Base-by-base conservation (phyloP, 53 echinoderm and acorn worm species). In the Patiria pectinifera region DNA sequence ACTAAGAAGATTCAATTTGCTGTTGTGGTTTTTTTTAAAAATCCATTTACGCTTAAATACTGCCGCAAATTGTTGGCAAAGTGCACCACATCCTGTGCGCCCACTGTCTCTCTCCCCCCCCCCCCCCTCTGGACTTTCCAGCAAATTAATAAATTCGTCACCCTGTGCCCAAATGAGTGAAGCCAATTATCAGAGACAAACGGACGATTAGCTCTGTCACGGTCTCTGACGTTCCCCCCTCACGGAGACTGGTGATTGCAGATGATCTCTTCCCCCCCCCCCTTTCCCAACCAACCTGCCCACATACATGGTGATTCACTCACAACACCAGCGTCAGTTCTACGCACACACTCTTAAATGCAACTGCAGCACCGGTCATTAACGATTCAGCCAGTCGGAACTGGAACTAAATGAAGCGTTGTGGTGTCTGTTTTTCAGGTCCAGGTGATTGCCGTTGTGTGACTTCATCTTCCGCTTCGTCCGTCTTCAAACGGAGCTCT, bases 201-300 rank as follows among this genome's bases (percentile, higher is more conserved):
- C 62, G 78, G 88, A 78, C 88, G 88, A 88, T 88, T 88, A 88
- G 43, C 78, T 88, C 58, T 60, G 45, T 76, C 19, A 77, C 62
- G 47, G 77, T 88, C 61, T 58, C 88, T 18, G 43, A 74, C 44
- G 23, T 19, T 6, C 59, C 59, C 59, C 82, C 48, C 82, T 60
- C 59, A 6, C 82, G 19, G 66, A 66, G 66, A 14, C 10, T 11
- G 66, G 6, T 66, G 66, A 66, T 66, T 66, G 15, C 66, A 16
- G 66, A 18, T n/a, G 25, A 26, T 35, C 76, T 23, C 76, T 35
- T 35, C 11, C 19, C 26, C 76, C 6, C 76, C 76, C 76, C 76
- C 76, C 11, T 2, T 35, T 35, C 35, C 35, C 5, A 11, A 24
- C 76, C 6, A 6, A 18, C 25, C 18, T 82, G 6, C 4, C 59